Evolutionary conservation across 2,113 vertebrate genomes (phyloP), one percentile per base, ranked within the genome.

Genomic region (Pavo muticus): DNA sequence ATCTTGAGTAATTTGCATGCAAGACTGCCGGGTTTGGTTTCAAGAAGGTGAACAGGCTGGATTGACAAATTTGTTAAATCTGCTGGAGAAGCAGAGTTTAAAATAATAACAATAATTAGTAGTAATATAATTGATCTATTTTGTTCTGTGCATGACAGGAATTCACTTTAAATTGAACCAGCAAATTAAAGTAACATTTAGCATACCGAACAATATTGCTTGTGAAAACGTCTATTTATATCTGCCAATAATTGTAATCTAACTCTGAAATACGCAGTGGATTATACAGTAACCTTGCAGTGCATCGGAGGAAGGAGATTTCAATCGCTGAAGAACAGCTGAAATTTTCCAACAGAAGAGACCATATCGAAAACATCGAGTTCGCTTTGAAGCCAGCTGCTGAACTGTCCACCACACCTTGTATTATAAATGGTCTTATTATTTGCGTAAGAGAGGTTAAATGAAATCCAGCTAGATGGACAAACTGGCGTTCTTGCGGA

Each of bases 71-170:
- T 91, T 88, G 93, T 69, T 93, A 93, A 96, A 97, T 94, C 87
- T 97, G 72, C 95, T 94, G 70, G 90, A 94, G 95, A 88, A 96
- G 94, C 93, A 91, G 48, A 75, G 92, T 96, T 93, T 95, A 91
- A 97, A 97, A 97, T 95, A 95, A 96, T 94, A 94, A 93, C 90
- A 96, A 95, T 93, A 94, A 97, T 97, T 95, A 97, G 95, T 59
- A 88, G 75, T 90, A 93, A 94, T 94, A 94, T 84, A 96, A 95
- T 96, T 95, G 94, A 95, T 97, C 93, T 96, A 81, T 91, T 95
- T 96, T 90, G 79, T 88, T 90, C 84, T n/a, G 72, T 95, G 79
- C 87, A 79, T 94, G 94, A 95, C 95, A 95, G 96, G 94, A 97
- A 94, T 92, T 94, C 86, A 86, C 84, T 97, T 93, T 63, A 80